phyloP scores from a whole-genome alignment of 2,113 vertebrate species.

The Emydocephalus ijimae region DNA sequence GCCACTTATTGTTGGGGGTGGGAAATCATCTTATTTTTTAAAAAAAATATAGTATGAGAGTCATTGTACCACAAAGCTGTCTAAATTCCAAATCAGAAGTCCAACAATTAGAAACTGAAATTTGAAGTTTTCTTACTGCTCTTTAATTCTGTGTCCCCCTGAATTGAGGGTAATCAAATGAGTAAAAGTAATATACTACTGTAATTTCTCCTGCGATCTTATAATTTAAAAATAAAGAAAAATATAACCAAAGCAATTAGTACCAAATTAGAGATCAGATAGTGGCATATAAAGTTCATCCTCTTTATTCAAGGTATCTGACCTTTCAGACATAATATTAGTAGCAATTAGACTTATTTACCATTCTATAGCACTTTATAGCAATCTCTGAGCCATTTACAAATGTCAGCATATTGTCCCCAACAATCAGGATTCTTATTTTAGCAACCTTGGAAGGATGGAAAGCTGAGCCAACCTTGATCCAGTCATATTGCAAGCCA shows the following conservation, averaged over 20 bases:
- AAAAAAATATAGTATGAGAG: not conserved
- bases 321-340: not conserved
- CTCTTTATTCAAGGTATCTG: not conserved
- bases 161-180: not conserved
- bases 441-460: too few species aligned
- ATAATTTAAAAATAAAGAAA: not conserved
- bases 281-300: too few species aligned
- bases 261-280: not conserved
- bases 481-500: too few species aligned
- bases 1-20: not conserved
- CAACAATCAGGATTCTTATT: too few species aligned
- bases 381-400: too few species aligned
- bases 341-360: not conserved
- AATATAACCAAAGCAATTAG: not conserved
- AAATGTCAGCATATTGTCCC: too few species aligned
- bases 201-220: not conserved
- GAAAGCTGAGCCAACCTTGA: too few species aligned
- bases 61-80: not conserved
- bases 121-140: not conserved
- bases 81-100: not conserved
- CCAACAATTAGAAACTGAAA: not conserved
- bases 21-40: not conserved
- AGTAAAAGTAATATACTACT: not conserved
- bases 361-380: too few species aligned
- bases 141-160: too few species aligned